Conservation (phyloP, 2,888 invertebrate genomes). For the Icerya purchasi region DNA sequence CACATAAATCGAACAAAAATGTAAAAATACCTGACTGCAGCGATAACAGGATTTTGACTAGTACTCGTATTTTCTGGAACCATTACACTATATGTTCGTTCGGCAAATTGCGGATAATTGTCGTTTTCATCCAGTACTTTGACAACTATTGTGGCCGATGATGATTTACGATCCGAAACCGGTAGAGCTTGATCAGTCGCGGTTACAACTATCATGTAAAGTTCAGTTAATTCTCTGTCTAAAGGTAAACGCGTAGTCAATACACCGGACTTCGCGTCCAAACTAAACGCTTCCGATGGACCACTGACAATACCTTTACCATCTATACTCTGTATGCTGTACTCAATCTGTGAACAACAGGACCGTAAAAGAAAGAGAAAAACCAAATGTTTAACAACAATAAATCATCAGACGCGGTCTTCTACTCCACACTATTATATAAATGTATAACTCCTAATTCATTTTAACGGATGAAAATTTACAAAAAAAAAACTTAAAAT, state of each 20-base stretch:
- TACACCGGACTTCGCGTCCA: slow-evolving; percentile 66
- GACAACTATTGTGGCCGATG: slow-evolving; percentile 63
- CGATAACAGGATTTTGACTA: slow-evolving; percentile 60
- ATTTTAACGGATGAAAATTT: too few relatives aligned
- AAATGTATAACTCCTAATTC: too few relatives aligned
- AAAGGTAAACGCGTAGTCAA: slow-evolving; percentile 57
- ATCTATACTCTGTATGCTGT: slow-evolving; percentile 48
- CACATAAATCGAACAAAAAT: too few relatives aligned
- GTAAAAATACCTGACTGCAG: slow-evolving; percentile 38
- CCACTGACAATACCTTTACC: slow-evolving; percentile 33
- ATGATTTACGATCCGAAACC: slow-evolving; percentile 42
- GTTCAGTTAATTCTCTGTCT: slow-evolving; percentile 70
- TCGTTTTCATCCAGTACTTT: slow-evolving; percentile 75
- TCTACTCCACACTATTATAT: too few relatives aligned
- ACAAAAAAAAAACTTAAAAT: too few relatives aligned
- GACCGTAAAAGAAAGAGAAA: too few relatives aligned
- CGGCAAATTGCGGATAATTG: slow-evolving; percentile 81
- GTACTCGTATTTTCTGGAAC: slow-evolving; percentile 77
- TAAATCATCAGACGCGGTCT: too few relatives aligned
- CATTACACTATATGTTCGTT: slow-evolving; percentile 66
- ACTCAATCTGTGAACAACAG: slow-evolving; percentile 37
- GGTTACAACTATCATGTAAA: slow-evolving; percentile 62
- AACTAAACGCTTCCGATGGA: slow-evolving; percentile 48
- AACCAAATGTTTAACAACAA: too few relatives aligned
- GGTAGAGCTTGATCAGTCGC: slow-evolving; percentile 70